phyloP scores from a whole-genome alignment of 2,888 invertebrate genomes.

The Stenurella melanura region DNA sequence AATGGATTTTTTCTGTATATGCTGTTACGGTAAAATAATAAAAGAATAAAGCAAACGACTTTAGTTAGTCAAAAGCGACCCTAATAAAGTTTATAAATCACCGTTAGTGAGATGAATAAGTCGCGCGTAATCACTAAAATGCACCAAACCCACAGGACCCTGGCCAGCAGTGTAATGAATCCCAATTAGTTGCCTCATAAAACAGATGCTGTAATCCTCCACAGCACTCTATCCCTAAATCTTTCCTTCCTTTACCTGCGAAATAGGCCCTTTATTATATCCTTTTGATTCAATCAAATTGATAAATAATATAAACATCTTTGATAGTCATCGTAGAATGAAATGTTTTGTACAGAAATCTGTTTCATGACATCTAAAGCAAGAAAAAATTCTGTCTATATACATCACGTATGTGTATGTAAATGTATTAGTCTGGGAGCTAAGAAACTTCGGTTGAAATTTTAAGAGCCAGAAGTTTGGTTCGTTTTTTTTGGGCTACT shows the following conservation, averaged over 20 bases:
- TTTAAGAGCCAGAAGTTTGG: too few species aligned
- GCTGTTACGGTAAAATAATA: constrained; percentile 21
- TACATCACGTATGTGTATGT: too few species aligned
- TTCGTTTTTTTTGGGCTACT: too few species aligned
- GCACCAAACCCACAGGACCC: constrained; percentile 67
- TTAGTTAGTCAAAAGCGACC: constrained; percentile 60
- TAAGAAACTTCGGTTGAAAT: too few species aligned
- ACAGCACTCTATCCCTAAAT: constrained; percentile 20
- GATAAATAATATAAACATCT: too few species aligned
- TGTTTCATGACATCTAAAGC: too few species aligned
- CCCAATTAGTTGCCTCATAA: constrained; percentile 69
- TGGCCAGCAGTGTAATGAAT: constrained; percentile 67
- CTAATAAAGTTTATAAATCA: constrained; percentile 69
- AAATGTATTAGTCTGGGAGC: too few species aligned
- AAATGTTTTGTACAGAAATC: too few species aligned
- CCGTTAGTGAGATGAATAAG: constrained; percentile 69
- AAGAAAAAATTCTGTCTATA: too few species aligned
- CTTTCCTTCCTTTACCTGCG: constrained; percentile 26
- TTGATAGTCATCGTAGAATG: too few species aligned
- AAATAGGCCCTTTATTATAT: constrained; percentile 15
- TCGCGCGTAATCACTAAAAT: constrained; percentile 67
- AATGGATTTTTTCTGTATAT: not conserved
- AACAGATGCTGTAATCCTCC: constrained; percentile 60
- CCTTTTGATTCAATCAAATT: not conserved
- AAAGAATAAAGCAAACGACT: constrained; percentile 1